These are phyloP conservation scores for Ischnus inquisitorius DNA, from an alignment of 2,888 invertebrate species.

Conservation along the genomic window DNA sequence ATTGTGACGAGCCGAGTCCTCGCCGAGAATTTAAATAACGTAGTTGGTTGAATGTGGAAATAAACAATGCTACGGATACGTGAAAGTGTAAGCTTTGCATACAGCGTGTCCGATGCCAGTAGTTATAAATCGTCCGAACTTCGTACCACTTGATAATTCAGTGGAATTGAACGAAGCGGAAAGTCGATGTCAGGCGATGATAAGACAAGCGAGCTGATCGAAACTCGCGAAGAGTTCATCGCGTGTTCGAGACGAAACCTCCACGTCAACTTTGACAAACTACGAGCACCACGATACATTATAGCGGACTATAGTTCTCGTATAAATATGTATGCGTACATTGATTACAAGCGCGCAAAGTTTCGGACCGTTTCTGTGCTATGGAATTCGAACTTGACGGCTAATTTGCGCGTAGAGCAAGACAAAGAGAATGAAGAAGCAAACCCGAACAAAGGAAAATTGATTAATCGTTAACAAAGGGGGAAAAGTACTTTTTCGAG, in stretches of 20 bases:
- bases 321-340: not conserved
- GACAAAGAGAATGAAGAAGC: no score
- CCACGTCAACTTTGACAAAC: slow-evolving; percentile 19
- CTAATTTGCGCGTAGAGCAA: not conserved
- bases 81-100: no score
- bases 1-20: no score
- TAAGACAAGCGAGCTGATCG: slow-evolving; percentile 27
- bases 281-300: slow-evolving; percentile 1
- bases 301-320: not conserved
- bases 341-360: not conserved
- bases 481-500: not conserved
- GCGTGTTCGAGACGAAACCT: slow-evolving; percentile 6
- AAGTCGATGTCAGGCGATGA: slow-evolving; percentile 13
- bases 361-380: not conserved
- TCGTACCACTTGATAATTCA: slow-evolving; percentile 35
- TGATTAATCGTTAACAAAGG: no score
- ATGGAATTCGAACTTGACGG: not conserved
- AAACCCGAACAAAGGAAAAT: no score
- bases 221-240: slow-evolving; percentile 4
- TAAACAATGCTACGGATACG: no score
- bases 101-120: not conserved
- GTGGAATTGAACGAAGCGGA: not conserved
- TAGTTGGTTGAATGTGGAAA: no score
- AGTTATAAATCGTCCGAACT: not conserved
- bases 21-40: no score